Evolutionary conservation across 2,113 vertebrate species (phyloP).

Genomic region (Eclectus roratus): DNA sequence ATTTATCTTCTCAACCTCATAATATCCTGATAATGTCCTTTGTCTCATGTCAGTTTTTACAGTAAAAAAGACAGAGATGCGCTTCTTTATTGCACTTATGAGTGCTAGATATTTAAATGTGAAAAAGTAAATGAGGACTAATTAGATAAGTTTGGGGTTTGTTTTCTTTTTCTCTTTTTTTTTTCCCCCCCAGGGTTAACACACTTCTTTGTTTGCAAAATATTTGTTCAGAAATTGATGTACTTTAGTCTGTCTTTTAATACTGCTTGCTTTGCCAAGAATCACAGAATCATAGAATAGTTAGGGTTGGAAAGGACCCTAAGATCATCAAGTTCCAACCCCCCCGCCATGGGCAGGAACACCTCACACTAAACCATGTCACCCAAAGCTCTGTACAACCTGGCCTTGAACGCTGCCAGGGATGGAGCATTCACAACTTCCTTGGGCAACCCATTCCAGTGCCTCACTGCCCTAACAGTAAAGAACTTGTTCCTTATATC

Average conservation of each 20-base stretch:
- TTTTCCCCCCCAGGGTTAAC: background rate
- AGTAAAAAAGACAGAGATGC: accelerated
- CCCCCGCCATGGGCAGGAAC: background rate
- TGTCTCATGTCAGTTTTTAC: background rate
- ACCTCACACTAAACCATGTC: background rate
- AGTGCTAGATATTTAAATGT: background rate
- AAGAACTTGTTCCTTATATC: background rate
- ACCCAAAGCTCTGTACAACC: background rate
- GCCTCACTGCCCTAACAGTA: background rate
- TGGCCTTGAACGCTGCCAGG: background rate
- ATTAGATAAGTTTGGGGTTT: background rate
- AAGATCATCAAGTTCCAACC: too few relatives aligned
- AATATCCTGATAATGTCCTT: background rate
- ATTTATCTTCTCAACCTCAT: background rate
- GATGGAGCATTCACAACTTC: background rate
- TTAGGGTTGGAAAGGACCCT: too few relatives aligned
- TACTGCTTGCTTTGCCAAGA: background rate
- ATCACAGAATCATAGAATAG: too few relatives aligned
- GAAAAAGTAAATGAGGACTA: background rate
- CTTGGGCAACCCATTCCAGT: background rate
- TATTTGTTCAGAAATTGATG: background rate
- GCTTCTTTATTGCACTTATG: background rate
- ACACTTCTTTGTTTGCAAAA: background rate
- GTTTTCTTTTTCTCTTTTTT: background rate
- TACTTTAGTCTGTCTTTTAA: background rate